These are phyloP conservation scores for Pangasius mekongensis DNA, from an alignment of 2,797 vertebrate genomes.

Conservation along the genomic window DNA sequence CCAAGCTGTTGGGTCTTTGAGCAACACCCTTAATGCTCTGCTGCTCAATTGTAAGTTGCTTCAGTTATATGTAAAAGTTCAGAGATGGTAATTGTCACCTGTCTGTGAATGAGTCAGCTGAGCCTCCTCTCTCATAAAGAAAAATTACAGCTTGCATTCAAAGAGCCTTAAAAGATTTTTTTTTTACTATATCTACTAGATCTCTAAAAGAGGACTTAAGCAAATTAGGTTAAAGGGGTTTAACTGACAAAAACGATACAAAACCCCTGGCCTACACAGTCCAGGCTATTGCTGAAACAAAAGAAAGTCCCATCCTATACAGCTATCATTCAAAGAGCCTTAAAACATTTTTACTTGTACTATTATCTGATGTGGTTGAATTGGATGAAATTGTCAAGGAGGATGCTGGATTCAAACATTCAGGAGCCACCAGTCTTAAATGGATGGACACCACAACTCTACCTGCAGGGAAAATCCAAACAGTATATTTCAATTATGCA, in stretches of 20 bases:
- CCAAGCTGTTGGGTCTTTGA: background rate
- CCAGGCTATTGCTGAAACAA: no score
- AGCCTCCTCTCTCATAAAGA: background rate
- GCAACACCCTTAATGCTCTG: background rate
- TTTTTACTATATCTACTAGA: no score
- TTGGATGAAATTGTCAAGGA: background rate
- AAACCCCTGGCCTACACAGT: no score
- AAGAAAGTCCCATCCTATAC: background rate
- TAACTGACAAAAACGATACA: no score
- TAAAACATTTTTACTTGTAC: background rate
- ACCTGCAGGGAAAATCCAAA: background rate
- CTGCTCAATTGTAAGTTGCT: background rate
- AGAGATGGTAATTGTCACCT: background rate
- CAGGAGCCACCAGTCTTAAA: background rate
- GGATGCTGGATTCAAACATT: background rate
- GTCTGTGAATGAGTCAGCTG: background rate
- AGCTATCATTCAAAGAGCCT: background rate
- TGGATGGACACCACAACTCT: background rate
- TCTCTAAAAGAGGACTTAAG: no score
- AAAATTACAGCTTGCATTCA: background rate
- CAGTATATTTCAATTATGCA: background rate
- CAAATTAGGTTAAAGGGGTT: no score
- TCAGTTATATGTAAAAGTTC: background rate
- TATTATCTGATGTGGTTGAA: background rate
- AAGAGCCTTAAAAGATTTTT: background rate